A percentile compares a stretch with the other conserved stretches of the same genome.
phyloP scores from a whole-genome alignment of 2,113 vertebrate species.

The Arvicanthis niloticus region DNA sequence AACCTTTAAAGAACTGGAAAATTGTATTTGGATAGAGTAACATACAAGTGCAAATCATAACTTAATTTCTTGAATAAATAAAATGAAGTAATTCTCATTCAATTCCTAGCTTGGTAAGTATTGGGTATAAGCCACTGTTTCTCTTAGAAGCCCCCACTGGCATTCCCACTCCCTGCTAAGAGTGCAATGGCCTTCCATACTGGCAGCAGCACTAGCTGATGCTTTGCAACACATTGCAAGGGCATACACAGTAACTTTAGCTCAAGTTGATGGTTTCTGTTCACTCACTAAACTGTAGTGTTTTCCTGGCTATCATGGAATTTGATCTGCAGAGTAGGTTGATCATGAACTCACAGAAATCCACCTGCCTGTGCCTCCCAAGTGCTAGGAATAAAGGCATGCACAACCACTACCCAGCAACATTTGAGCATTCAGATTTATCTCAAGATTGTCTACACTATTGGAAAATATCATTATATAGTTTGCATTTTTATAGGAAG shows the following conservation, averaged over 20 bases:
- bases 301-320: background rate
- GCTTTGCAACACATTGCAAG: background rate
- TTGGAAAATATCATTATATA: background rate
- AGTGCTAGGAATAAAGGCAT: background rate
- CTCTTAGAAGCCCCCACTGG: background rate
- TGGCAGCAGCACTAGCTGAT: background rate
- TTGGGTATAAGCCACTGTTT: background rate
- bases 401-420: background rate
- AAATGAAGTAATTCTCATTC: conserved; percentile 60
- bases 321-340: background rate
- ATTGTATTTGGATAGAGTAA: background rate
- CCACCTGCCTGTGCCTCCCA: background rate
- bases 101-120: background rate
- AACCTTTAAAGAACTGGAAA: conserved; percentile 70
- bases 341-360: background rate
- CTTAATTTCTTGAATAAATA: conserved; percentile 43
- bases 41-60: conserved; percentile 39
- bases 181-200: background rate
- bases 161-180: too few species aligned
- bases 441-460: background rate
- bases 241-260: background rate
- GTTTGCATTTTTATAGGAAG: background rate
- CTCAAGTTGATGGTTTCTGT: background rate
- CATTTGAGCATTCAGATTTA: background rate
- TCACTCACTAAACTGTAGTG: background rate